Conservation (phyloP, 1,140 invertebrate species). For the Nylanderia fulva region DNA sequence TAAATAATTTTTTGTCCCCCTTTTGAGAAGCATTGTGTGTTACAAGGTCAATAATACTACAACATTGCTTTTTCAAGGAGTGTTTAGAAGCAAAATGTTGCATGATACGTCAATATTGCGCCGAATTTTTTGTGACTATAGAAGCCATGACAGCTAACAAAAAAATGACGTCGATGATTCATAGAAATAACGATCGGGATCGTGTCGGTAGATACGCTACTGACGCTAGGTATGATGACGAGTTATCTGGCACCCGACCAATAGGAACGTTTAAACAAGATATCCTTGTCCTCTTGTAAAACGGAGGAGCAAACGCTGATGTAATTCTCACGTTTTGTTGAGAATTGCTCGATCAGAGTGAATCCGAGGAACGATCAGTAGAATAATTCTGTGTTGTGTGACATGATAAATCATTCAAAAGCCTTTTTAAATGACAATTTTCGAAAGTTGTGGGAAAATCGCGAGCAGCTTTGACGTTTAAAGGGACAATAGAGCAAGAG, state of each 20-base stretch:
- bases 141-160: constrained; percentile 3
- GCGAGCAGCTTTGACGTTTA: too few species aligned
- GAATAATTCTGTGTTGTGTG: constrained; percentile 1
- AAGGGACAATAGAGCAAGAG: neutral
- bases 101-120: constrained; percentile 5
- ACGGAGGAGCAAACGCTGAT: constrained; percentile 47
- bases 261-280: constrained; percentile 47
- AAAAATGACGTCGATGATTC: constrained; percentile 24
- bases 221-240: constrained; percentile 31
- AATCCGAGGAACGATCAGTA: neutral
- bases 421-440: neutral
- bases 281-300: constrained; percentile 52
- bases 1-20: neutral
- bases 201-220: constrained; percentile 41
- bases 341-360: constrained; percentile 3
- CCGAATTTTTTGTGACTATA: constrained; percentile 5
- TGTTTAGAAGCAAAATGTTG: neutral
- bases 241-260: constrained; percentile 46
- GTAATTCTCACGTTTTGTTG: constrained; percentile 37
- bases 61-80: neutral
- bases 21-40: neutral
- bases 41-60: constrained; percentile 33
- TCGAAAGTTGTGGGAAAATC: neutral
- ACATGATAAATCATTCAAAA: neutral
- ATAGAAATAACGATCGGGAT: constrained; percentile 26